Evolutionary conservation across 2,797 vertebrate genomes (phyloP).

Genomic region (Lagodon rhomboides): DNA sequence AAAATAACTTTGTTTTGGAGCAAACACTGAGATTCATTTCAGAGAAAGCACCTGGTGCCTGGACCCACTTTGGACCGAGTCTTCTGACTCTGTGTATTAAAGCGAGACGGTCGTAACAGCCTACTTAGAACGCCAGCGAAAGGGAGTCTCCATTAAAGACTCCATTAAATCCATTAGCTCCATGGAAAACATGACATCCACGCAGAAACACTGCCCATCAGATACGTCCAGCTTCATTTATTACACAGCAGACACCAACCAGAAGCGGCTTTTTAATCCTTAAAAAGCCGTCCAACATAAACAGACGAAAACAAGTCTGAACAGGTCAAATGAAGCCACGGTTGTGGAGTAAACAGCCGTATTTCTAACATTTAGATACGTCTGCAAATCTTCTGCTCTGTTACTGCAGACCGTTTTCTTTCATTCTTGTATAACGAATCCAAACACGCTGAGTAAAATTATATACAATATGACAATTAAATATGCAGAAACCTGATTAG

Average conservation of each 20-base stretch:
- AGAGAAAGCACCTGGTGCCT: conserved; percentile 12
- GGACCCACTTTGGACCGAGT: conserved; percentile 10
- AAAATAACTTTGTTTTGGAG: background rate
- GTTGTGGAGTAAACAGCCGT: background rate
- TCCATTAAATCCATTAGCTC: conserved; percentile 46
- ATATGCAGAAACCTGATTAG: background rate
- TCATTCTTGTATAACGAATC: background rate
- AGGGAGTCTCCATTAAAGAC: conserved; percentile 31
- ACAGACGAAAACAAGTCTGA: background rate
- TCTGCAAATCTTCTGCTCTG: background rate
- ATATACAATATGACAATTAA: too few species aligned
- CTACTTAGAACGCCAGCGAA: conserved; percentile 14
- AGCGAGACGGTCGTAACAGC: conserved; percentile 18
- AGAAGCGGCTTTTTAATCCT: background rate
- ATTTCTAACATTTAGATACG: background rate
- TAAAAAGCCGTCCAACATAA: background rate
- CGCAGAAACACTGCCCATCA: conserved; percentile 23
- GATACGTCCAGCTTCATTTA: conserved; percentile 22
- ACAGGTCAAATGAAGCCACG: background rate
- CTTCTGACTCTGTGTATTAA: conserved; percentile 3
- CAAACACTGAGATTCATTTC: conserved; percentile 1
- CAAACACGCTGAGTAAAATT: background rate
- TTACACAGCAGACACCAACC: conserved; percentile 8
- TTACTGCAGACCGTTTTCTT: background rate
- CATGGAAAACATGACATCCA: conserved; percentile 56